Conservation (phyloP, 2,888 invertebrate species). For the Holacanthella duospinosa region DNA sequence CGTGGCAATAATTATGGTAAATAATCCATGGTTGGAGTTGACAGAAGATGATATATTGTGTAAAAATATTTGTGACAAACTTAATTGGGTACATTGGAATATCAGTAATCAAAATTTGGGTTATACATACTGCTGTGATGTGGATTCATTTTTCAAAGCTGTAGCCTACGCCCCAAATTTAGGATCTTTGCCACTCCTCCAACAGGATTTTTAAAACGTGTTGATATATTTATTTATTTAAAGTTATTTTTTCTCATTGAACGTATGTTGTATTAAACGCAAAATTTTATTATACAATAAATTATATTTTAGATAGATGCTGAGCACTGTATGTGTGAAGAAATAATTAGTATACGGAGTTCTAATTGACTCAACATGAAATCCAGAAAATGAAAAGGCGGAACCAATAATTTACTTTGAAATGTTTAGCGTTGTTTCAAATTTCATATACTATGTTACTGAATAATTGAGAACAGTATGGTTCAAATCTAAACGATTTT, state of each 20-base stretch:
- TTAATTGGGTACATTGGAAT: constrained; percentile 51
- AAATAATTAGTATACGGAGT: not conserved
- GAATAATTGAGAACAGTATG: constrained; percentile 5
- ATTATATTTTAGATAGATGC: too few species aligned
- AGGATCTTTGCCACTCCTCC: constrained; percentile 14
- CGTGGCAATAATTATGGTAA: constrained; percentile 52
- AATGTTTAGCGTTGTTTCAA: constrained; percentile 5
- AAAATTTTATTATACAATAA: too few species aligned
- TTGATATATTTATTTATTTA: too few species aligned
- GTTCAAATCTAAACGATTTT: constrained; percentile 4
- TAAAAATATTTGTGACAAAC: constrained; percentile 43
- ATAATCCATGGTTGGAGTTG: constrained; percentile 49
- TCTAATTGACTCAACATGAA: not conserved
- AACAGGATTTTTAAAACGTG: too few species aligned
- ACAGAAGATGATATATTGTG: constrained; percentile 45
- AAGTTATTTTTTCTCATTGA: too few species aligned
- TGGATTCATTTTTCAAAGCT: constrained; percentile 49
- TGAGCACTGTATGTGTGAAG: constrained; percentile 6
- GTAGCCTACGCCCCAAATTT: constrained; percentile 50
- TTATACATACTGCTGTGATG: constrained; percentile 53
- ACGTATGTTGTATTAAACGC: too few species aligned
- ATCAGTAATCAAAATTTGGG: constrained; percentile 47
- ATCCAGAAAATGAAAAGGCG: not conserved
- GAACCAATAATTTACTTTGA: constrained; percentile 9
- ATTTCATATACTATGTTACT: constrained; percentile 5